Base-by-base conservation (phyloP, 2,113 vertebrate species). In the Heloderma charlesbogerti region DNA sequence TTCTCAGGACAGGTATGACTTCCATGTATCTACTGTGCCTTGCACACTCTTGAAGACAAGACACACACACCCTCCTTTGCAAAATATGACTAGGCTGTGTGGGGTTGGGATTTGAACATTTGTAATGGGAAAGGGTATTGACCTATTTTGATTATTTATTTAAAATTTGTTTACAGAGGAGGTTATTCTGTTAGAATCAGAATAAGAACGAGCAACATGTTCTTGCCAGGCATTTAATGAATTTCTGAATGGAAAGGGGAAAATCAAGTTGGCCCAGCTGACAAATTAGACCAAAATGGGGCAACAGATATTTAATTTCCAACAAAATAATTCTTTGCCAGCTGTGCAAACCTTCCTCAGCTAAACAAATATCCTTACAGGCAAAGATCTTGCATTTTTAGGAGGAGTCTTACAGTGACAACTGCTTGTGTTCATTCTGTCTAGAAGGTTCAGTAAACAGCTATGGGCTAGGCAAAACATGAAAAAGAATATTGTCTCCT, bases 261-360 rank as follows among this genome's bases (percentile, higher is more conserved):
- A 72, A 81, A 40, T n/a, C 60, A 88, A 27, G 4, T 77, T 78
- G 25, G 43, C 82, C 87, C 87, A 16, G 45, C 13, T n/a, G 83
- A 43, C 1, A 92, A 92, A 92, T 9, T 1, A 88, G 86, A 37
- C 0, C 29, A 82, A 87, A 94, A 81, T 9, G 63, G 93, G 6
- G 27, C 12, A 91, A 74, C 15, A 90, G 10, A 87, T 1, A 92
- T 80, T 89, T 84, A 92, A 92, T 69, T 92, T 88, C 8, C 86
- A 29, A 54, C 3, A 67, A 2, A 92, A 80, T 22, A 89, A 60
- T n/a, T 4, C 80, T 82, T 43, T 83, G 5, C 3, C 88, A 34
- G 0, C 69, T 83, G 12, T 69, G 1, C 16, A 94, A 85, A 78
- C 1, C 85, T 60, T 92, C 57, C 60, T 89, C 89, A 79, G 6